Conservation (phyloP, 2,888 invertebrate species). For the Drosophila greeni region DNA sequence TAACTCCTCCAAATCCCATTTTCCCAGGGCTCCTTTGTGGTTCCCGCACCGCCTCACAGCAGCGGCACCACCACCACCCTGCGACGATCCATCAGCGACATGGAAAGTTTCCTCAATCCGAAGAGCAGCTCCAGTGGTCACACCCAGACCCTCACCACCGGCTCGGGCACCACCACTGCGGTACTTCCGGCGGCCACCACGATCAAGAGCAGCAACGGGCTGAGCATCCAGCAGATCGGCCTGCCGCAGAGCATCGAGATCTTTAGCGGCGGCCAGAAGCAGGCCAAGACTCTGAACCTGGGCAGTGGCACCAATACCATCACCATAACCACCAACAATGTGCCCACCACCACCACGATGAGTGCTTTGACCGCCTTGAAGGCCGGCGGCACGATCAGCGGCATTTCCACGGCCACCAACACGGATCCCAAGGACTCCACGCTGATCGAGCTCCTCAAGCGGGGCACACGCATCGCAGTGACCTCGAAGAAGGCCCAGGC, state of each 20-base stretch:
- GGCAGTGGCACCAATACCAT: constrained; percentile 71
- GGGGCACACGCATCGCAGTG: constrained; percentile 85
- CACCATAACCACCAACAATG: constrained; percentile 69
- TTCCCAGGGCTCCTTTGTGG: constrained; percentile 78
- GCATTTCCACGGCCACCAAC: constrained; percentile 72
- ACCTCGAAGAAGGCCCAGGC: constrained; percentile 82
- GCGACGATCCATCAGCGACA: constrained; percentile 76
- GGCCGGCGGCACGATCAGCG: constrained; percentile 59
- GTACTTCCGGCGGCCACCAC: constrained; percentile 71
- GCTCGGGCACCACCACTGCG: constrained; percentile 67
- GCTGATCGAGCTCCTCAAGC: constrained; percentile 87
- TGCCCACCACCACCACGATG: constrained; percentile 64
- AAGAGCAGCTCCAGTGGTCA: constrained; percentile 65
- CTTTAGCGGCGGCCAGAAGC: constrained; percentile 66
- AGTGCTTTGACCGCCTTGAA: constrained; percentile 66
- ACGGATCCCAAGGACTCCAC: constrained; percentile 84
- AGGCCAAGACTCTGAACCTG: constrained; percentile 70
- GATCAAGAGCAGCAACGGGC: constrained; percentile 65
- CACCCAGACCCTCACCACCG: constrained; percentile 49
- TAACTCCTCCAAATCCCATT: neutral
- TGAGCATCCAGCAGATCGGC: constrained; percentile 74
- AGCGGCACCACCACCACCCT: constrained; percentile 66
- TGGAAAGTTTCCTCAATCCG: constrained; percentile 78
- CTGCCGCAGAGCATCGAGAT: constrained; percentile 76
- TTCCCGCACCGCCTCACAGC: constrained; percentile 77